Evolutionary conservation across 1,140 invertebrate genomes (phyloP), one percentile per base, ranked within the genome.

Genomic region (Plutomurus gul): DNA sequence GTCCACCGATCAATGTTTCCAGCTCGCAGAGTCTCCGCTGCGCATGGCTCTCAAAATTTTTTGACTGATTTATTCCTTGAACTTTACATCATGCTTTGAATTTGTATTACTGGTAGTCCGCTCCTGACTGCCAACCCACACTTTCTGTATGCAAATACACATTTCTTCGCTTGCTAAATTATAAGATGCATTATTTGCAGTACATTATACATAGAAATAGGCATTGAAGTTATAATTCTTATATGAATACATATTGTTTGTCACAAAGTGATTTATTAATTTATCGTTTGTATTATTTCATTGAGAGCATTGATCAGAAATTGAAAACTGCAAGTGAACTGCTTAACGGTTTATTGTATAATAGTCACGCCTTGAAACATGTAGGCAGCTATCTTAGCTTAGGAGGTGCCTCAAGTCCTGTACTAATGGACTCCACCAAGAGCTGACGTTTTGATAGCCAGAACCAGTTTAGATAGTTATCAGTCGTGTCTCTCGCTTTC

Each of bases 1-100:
- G 78, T 75, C 78, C 76, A 78, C 80, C 80, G 80, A 81, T 78
- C 77, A 81, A 81, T 81, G 76, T 75, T 81, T 56, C 73, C 78
- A 75, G 60, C 76, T 70, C 25, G 47, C 51, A 16, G 33, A 72
- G 72, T 16, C 20, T 40, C 33, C n/a, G 33, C 18, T 75, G 80
- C 80, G 80, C 80, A 81, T 81, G 80, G 77, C 40, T 56, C 73
- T 11, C 8, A 43, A 76, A 78, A 75, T 75, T 75, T 76, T 81
- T 81, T 79, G 80, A 81, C 76, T 78, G 80, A 81, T 81, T 81
- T 81, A 81, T 81, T 72, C 33, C 39, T 11, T 40, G 33, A 70
- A 56, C 80, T 78, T 76, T 78, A 81, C 56, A 78, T 81, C 76
- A 78, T 72, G 20, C 36, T 75, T n/a, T n/a, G n/a, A n/a, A n/a